Evolutionary conservation across 1,140 invertebrate genomes (phyloP), one percentile per base, ranked within the genome.

Genomic region (Heliconius melpomene): DNA sequence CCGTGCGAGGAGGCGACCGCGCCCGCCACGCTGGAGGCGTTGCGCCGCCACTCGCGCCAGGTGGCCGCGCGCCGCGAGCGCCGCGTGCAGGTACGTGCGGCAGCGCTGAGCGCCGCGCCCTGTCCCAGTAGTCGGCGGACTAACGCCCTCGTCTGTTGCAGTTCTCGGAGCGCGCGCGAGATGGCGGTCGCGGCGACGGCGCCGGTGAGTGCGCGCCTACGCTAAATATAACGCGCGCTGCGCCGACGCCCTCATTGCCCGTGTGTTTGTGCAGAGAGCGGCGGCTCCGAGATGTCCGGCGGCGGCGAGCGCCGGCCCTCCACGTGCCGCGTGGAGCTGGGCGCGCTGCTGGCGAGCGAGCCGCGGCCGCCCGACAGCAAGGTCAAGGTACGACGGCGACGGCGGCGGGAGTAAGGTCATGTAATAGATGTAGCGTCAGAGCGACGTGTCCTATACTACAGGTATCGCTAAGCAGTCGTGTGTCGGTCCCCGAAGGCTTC

Each of bases 11-110:
- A 78, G 82, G 6, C 46, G 77, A 29, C 81, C 77, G 82, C 46
- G 57, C 72, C 29, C 82, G 83, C 86, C 82, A 87, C 93, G 94
- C 96, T 96, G 96, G 96, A 96, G 96, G 95, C 95, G 90, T 95
- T 96, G 93, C 95, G 96, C 89, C 95, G 95, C 87, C 96, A 96
- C 90, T 96, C 96, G 94, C 95, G 96, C 95, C 96, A 96, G 93
- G 96, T 96, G 91, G 96, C 96, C 93, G 96, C 96, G 88, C 96
- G 95, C 90, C 96, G 95, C 95, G 96, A 95, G 92, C 95, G 95
- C 91, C 95, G 96, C 95, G 96, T 96, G 93, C 96, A 96, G 95
- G 96, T 96, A 90, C 88, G 78, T 46, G n/a, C 16, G 52, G 50
- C 60, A 26, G 60, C 26, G 23, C 60, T 16, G 26, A 66, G 60